phyloP scores from a whole-genome alignment of 2,797 vertebrate species.

The Acanthornis magna region DNA sequence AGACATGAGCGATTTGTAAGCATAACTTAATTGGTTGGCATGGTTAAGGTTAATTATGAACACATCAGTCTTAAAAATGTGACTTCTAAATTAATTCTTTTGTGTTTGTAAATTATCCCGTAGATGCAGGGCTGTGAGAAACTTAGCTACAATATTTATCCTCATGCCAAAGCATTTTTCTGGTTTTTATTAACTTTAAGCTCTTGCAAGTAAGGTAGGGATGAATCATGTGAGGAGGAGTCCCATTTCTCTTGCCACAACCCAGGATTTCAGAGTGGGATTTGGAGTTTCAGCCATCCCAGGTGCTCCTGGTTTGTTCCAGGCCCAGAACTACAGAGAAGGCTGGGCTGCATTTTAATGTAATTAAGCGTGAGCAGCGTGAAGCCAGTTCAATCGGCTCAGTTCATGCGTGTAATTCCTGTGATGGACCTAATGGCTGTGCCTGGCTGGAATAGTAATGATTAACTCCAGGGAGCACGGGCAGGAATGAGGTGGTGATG shows the following conservation, averaged over 20 bases:
- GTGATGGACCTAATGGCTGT: neutral
- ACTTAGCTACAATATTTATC: neutral
- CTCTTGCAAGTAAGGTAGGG: neutral
- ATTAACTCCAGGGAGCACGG: neutral
- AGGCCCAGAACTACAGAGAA: neutral
- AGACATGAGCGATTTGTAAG: neutral
- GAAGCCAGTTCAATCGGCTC: neutral
- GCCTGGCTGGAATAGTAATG: neutral
- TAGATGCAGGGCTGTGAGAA: neutral
- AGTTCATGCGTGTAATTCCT: neutral
- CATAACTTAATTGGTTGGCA: neutral
- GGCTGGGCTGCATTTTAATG: constrained; percentile 4
- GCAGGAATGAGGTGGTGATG: neutral
- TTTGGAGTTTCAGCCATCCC: neutral
- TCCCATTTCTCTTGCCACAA: neutral
- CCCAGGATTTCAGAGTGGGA: neutral
- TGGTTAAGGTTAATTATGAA: neutral
- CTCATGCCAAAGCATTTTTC: neutral
- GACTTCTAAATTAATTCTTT: neutral
- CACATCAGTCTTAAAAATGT: neutral
- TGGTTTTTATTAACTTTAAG: neutral
- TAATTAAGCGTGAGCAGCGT: constrained; percentile 11
- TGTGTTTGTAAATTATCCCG: neutral
- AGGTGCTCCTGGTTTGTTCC: neutral
- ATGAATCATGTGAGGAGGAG: neutral